Base-by-base conservation (phyloP, 1,140 invertebrate species). In the Sweltsa coloradensis region DNA sequence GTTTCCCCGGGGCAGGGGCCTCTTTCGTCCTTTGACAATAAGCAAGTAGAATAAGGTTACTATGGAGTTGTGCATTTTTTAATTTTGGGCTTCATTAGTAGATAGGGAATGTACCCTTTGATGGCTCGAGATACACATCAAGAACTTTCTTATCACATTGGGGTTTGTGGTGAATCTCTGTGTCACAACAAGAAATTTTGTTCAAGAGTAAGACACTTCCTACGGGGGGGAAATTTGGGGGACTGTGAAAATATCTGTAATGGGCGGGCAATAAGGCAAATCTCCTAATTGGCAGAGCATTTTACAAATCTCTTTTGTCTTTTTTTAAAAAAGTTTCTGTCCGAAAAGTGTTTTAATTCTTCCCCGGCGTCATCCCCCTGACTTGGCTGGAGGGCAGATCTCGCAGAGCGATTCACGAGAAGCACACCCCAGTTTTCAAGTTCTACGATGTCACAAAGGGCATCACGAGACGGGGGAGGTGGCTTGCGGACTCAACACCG, bases 11-110 rank as follows among this genome's bases (percentile, higher is more conserved):
- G 22, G 60, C 56, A 14, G 54, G 49, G 2, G 78, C 75, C 44
- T 80, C 65, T 47, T 70, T 61, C 55, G 5, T 78, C 78, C 62
- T 81, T 79, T 1, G 70, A 65, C 52, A 79, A 61, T 16, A 81
- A 60, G 56, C 79, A 80, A 47, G 68, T 45, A 73, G 65, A 24
- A 74, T 57, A 49, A 81, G 61, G 61, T 81, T 80, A 44, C 63
- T 67, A 54, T 74, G 71, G n/a, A 73, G 70, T 50, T 71, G 56
- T 2, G 57, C 58, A 14, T 74, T 53, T 5, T 66, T 58, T 13
- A 55, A 46, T 6, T 51, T 3, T 26, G 48, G 3, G 49, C 16
- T 0, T 25, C 36, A 18, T 62, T 60, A 5, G 24, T 39, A 40
- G 19, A 22, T n/a, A 9, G 25, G 74, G 68, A n/a, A 71, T 53